Percentiles rank a stretch among this genome's conserved stretches.
These are phyloP conservation scores for Xylota segnis DNA, from an alignment of 2,888 invertebrate genomes.

Conservation along the genomic window DNA sequence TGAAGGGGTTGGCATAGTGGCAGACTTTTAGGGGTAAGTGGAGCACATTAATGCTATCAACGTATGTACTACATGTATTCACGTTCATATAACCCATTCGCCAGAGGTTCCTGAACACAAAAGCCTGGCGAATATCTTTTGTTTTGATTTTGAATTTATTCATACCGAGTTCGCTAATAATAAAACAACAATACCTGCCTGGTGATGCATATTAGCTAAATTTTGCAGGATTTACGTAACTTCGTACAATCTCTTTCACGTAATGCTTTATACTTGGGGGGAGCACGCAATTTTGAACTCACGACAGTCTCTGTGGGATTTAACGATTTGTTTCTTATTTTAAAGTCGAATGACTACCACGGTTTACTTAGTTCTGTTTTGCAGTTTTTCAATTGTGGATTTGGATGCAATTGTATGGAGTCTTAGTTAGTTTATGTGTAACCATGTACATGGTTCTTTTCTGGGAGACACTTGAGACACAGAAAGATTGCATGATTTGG, in stretches of 20 bases:
- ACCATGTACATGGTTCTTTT: no score
- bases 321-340: background rate
- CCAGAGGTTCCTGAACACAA: no score
- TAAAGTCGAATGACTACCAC: background rate
- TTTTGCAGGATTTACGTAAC: slow-evolving; percentile 49
- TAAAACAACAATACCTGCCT: slow-evolving; percentile 10
- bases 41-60: background rate
- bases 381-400: background rate
- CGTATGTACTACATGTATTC: background rate
- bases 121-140: background rate
- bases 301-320: background rate
- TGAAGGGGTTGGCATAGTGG: slow-evolving; percentile 14
- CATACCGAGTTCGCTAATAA: slow-evolving; percentile 8
- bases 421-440: no score
- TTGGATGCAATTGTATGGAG: no score
- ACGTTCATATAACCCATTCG: background rate
- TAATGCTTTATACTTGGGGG: background rate
- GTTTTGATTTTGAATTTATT: slow-evolving; percentile 9
- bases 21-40: slow-evolving; percentile 30
- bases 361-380: background rate
- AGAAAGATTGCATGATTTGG: no score
- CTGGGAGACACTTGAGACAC: no score
- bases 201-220: slow-evolving; percentile 13
- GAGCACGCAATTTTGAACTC: slow-evolving; percentile 24
- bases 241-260: slow-evolving; percentile 7